Base-by-base conservation (phyloP, 2,888 invertebrate genomes). In the Tetrapedia diversipes region DNA sequence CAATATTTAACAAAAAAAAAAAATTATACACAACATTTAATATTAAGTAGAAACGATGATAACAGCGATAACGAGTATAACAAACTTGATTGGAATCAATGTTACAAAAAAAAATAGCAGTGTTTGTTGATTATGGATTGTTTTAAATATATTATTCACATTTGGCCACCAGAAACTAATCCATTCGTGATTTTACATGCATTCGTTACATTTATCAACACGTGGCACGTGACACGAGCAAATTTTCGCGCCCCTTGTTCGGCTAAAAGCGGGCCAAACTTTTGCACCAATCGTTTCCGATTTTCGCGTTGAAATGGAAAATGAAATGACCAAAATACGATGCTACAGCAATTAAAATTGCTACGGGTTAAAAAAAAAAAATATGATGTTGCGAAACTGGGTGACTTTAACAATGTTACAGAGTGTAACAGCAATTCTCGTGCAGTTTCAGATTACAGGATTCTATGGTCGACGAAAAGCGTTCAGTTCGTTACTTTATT, bases 101-200 rank as follows among this genome's bases (percentile, higher is more conserved):
- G 6, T 19, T n/a, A 14, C n/a, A 27, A n/a, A n/a, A n/a, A n/a
- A n/a, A n/a, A n/a, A n/a, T n/a, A n/a, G n/a, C n/a, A n/a, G n/a
- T n/a, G n/a, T n/a, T n/a, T n/a, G n/a, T n/a, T n/a, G n/a, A n/a
- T n/a, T n/a, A n/a, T n/a, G n/a, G n/a, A n/a, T n/a, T n/a, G n/a
- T n/a, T n/a, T n/a, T n/a, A n/a, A n/a, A n/a, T n/a, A n/a, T n/a
- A n/a, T n/a, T n/a, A n/a, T n/a, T n/a, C n/a, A n/a, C n/a, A n/a
- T n/a, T n/a, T n/a, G n/a, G n/a, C 8, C 16, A 32, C 8, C n/a
- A n/a, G 19, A 6, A 11, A 7, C 8, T 29, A 2, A 63, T 71
- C 19, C 51, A 51, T 74, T n/a, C 67, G 67, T 54, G 63, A 67
- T 37, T 76, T 49, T 43, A 54, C 27, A n/a, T n/a, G n/a, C n/a